Evolutionary conservation across 2,113 vertebrate genomes (phyloP).

Genomic region (Sialia sialis): DNA sequence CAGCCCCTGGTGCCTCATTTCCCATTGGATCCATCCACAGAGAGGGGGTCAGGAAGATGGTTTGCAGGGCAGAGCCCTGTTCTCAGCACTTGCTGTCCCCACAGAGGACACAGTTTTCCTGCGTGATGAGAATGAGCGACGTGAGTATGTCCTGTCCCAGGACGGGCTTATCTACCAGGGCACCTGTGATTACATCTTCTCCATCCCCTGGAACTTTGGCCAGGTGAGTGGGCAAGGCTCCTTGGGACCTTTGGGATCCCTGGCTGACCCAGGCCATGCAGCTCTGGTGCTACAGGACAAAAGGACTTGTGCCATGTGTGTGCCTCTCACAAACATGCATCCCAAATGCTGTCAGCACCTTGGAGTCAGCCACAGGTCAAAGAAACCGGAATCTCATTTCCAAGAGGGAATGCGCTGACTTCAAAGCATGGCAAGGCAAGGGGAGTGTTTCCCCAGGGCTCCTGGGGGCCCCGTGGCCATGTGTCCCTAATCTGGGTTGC

Average conservation of each 20-base stretch:
- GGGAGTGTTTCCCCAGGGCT: not conserved
- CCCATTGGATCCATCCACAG: not conserved
- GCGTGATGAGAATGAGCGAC: constrained; percentile 68
- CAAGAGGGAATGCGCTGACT: accelerated
- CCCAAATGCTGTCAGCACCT: not conserved
- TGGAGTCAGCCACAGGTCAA: not conserved
- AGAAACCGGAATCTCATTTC: accelerated
- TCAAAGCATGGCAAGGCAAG: accelerated
- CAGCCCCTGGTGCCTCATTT: not conserved
- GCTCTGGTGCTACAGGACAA: not conserved
- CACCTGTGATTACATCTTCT: constrained; percentile 55
- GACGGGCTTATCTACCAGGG: constrained; percentile 88
- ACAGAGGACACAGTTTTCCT: constrained; percentile 85
- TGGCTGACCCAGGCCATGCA: accelerated
- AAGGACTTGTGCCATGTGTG: accelerated
- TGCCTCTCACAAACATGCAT: accelerated
- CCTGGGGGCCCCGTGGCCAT: not conserved
- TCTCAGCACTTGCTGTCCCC: not conserved
- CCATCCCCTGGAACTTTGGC: constrained; percentile 86
- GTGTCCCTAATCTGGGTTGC: not conserved
- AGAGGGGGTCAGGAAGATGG: not conserved
- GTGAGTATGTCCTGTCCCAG: constrained; percentile 86
- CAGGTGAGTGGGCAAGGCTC: constrained; percentile 74
- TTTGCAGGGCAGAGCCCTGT: not conserved
- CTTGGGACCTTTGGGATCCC: not conserved